These are phyloP conservation scores for Leptopilina clavipes DNA, from an alignment of 1,140 invertebrate genomes.

Conservation along the genomic window DNA sequence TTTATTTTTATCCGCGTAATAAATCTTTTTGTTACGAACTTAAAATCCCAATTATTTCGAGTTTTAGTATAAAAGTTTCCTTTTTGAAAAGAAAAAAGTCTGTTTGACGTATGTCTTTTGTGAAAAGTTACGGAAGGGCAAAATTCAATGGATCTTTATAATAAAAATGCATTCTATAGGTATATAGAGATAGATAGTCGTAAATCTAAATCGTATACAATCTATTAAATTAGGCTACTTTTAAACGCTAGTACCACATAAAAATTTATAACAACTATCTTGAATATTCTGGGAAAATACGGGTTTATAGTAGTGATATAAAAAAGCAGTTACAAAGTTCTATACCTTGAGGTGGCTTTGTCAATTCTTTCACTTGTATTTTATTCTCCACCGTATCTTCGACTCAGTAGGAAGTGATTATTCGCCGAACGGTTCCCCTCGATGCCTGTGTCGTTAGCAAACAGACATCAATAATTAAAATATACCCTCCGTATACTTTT, in stretches of 20 bases:
- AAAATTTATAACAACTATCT: background rate
- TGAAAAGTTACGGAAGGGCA: background rate
- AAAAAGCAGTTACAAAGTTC: slow-evolving; percentile 3
- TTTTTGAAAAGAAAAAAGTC: background rate
- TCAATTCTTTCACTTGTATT: slow-evolving; percentile 16
- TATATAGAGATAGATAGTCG: background rate
- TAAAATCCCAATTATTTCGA: too few species aligned
- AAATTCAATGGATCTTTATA: background rate
- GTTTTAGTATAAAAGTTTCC: too few species aligned
- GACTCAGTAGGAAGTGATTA: slow-evolving; percentile 1
- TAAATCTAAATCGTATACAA: slow-evolving; percentile 12
- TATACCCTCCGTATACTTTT: background rate
- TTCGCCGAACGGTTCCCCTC: background rate
- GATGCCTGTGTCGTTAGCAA: background rate
- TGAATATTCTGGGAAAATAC: slow-evolving; percentile 11
- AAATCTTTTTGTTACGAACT: too few species aligned
- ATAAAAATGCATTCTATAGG: slow-evolving; percentile 1
- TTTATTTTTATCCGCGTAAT: too few species aligned
- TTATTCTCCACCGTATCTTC: background rate
- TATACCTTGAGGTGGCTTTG: background rate
- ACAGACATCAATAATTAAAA: too few species aligned
- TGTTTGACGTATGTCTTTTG: background rate
- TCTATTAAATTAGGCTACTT: slow-evolving; percentile 17
- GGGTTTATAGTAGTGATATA: slow-evolving; percentile 1
- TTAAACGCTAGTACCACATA: slow-evolving; percentile 37